Percentiles rank a stretch among this genome's conserved stretches.
phyloP scores from a whole-genome alignment of 2,888 invertebrate species.

The Drosophila infuscata region DNA sequence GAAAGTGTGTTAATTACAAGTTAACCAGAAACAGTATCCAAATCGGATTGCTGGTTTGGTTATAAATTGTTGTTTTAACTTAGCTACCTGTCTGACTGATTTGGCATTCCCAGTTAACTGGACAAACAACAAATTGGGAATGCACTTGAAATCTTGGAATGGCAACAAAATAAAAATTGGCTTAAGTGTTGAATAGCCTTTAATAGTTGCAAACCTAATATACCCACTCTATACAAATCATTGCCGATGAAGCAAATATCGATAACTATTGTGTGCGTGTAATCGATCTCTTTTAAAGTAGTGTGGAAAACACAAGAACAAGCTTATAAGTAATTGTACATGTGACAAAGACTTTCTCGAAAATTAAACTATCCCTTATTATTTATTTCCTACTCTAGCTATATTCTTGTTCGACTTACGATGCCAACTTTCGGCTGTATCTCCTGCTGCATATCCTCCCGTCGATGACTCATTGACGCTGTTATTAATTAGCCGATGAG shows the following conservation, averaged over 20 bases:
- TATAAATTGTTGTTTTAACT: background rate
- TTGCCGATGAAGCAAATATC: background rate
- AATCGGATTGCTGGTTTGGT: background rate
- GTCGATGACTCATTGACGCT: conserved; percentile 38
- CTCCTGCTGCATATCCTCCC: conserved; percentile 34
- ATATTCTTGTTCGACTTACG: conserved; percentile 84
- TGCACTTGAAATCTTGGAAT: too few species aligned
- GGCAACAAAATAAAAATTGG: too few species aligned
- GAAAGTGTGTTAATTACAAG: background rate
- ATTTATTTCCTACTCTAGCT: background rate
- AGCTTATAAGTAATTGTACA: background rate
- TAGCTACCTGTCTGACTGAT: background rate
- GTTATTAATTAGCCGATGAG: conserved; percentile 88
- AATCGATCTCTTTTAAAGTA: background rate
- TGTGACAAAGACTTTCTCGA: background rate
- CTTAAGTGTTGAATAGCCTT: background rate
- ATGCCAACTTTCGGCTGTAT: conserved; percentile 91
- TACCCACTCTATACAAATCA: background rate
- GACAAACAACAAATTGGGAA: background rate
- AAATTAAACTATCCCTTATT: background rate
- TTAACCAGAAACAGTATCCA: background rate
- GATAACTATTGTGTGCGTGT: background rate
- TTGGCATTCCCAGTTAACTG: background rate
- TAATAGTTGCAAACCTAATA: background rate
- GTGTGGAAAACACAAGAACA: background rate